Conservation (phyloP, 2,888 invertebrate species). For the Callyntrura guangdongensis region DNA sequence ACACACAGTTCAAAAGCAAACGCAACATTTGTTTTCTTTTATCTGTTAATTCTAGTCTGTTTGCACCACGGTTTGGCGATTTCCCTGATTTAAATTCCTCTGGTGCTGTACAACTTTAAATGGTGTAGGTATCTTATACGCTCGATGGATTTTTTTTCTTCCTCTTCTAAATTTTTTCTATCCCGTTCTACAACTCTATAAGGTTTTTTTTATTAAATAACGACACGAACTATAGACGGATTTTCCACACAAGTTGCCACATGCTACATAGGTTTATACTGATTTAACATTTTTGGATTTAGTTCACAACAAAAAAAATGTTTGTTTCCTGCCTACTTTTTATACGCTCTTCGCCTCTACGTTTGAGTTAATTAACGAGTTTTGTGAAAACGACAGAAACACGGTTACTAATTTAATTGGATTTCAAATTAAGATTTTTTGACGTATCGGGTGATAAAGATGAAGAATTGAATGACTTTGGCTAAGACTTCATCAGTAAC, state of each 20-base stretch:
- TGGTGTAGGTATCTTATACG: background rate
- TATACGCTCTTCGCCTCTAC: conserved; percentile 58
- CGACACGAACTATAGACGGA: conserved; percentile 1
- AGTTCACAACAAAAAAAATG: conserved; percentile 12
- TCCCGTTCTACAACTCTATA: conserved; percentile 57
- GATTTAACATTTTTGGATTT: background rate
- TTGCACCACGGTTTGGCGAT: conserved; percentile 56
- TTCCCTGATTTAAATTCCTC: conserved; percentile 50
- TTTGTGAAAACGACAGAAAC: conserved; percentile 36
- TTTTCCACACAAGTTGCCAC: conserved; percentile 39
- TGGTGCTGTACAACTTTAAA: background rate
- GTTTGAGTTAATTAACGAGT: conserved; percentile 8
- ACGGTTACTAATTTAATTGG: conserved; percentile 39
- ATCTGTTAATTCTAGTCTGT: conserved; percentile 61
- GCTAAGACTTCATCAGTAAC: background rate
- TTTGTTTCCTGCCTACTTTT: background rate
- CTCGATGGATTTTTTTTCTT: conserved; percentile 60
- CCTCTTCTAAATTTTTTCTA: conserved; percentile 27
- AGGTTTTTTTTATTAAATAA: background rate
- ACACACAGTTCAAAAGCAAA: conserved; percentile 36
- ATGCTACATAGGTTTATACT: background rate
- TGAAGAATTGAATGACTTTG: background rate
- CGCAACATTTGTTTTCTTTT: conserved; percentile 64
- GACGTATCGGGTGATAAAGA: conserved; percentile 1
- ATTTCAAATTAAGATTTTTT: conserved; percentile 24